Evolutionary conservation across 2,113 vertebrate genomes (phyloP).

Genomic region (Oreocharis arfaki): DNA sequence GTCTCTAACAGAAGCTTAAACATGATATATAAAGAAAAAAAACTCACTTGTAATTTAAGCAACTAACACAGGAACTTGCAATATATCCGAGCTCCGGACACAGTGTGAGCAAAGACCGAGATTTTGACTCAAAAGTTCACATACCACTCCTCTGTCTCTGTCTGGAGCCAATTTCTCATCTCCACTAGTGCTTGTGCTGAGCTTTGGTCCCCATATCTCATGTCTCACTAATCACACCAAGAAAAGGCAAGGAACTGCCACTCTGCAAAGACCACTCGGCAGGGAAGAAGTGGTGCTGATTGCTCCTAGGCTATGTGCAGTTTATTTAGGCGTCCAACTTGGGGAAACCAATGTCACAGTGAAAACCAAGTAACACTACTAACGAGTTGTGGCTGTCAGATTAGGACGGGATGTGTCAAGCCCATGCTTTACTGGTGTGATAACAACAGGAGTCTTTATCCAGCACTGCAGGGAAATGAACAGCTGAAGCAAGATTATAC

Average conservation of each 20-base stretch:
- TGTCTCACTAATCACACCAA: slow-evolving; percentile 45
- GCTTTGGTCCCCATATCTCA: slow-evolving; percentile 22
- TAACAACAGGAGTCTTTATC: slow-evolving; percentile 37
- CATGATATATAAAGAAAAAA: background rate
- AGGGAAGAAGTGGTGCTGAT: background rate
- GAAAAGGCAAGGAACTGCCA: background rate
- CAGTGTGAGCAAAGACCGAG: background rate
- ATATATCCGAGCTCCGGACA: background rate
- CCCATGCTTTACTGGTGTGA: slow-evolving; percentile 10
- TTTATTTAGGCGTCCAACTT: slow-evolving; percentile 51
- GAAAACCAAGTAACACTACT: slow-evolving; percentile 54
- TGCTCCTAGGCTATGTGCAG: background rate
- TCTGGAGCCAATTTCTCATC: slow-evolving; percentile 32
- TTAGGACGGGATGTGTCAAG: slow-evolving; percentile 53
- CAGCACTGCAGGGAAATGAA: background rate
- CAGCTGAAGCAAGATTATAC: background rate
- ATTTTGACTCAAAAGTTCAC: slow-evolving; percentile 26
- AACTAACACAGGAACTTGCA: background rate
- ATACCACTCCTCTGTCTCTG: slow-evolving; percentile 7
- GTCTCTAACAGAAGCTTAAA: background rate
- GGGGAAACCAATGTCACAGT: slow-evolving; percentile 61
- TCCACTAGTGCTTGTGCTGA: background rate
- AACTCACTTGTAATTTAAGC: slow-evolving; percentile 17
- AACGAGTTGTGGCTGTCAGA: slow-evolving; percentile 68
- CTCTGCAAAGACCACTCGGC: slow-evolving; percentile 1